Base-by-base conservation (phyloP, 1,140 invertebrate species). In the Triops cancriformis region DNA sequence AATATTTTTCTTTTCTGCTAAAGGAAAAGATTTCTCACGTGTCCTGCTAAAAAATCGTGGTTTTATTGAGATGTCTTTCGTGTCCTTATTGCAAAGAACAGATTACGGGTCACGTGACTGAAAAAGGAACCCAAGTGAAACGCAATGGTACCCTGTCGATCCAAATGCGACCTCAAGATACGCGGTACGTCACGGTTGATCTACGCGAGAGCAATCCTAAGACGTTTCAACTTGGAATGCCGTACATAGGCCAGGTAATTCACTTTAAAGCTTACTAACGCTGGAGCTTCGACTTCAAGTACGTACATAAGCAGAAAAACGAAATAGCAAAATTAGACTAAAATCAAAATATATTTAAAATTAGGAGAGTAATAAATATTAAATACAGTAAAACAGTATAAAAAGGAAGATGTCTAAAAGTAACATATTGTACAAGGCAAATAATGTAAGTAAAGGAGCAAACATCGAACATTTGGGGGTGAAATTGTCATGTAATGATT, bases 211-310 rank as follows among this genome's bases (percentile, higher is more conserved):
- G 14, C 26, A 86, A 87, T 4, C 83, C 87, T 1, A 86, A 86
- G 73, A 88, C 88, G 79, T 89, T 90, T 79, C 90, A 90, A 79
- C 87, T 89, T 1, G 88, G 88, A 31, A 83, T 91, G 51, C 90
- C 90, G 1, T 89, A 90, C 80, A 87, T 88, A 80, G 86, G 89
- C 79, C 89, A 89, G 84, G 88, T 89, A 78, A 64, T 76, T 23
- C 18, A 64, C n/a, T 37, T 64, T 23, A 64, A 64, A 5, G 1
- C 45, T 64, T 12, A 64, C 0, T n/a, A 64, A 4, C 31, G 31
- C n/a, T n/a, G n/a, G n/a, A n/a, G n/a, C n/a, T n/a, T n/a, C n/a
- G n/a, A n/a, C n/a, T n/a, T n/a, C n/a, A n/a, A n/a, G n/a, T n/a
- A n/a, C n/a, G n/a, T n/a, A n/a, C n/a, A n/a, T n/a, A n/a, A n/a